Base-by-base conservation (phyloP, 2,888 invertebrate species). In the Pseudanteris insignis region DNA sequence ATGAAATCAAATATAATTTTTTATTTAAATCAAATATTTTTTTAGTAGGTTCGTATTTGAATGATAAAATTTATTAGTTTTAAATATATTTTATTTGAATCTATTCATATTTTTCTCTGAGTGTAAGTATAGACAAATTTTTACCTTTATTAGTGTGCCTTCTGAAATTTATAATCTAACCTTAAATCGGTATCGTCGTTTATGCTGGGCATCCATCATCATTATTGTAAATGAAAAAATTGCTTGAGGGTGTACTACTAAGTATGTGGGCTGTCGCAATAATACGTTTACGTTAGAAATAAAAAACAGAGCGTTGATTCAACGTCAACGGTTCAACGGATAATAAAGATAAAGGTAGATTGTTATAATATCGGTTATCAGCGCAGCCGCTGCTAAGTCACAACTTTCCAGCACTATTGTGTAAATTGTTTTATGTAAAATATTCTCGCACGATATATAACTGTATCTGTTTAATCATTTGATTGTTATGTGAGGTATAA, bases 91-190 rank as follows among this genome's bases (percentile, higher is more conserved):
- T n/a, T n/a, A n/a, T n/a, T n/a, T n/a, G n/a, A n/a, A n/a, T n/a
- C n/a, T n/a, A n/a, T n/a, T n/a, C n/a, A n/a, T n/a, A n/a, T n/a
- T n/a, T n/a, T n/a, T n/a, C n/a, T n/a, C n/a, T n/a, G n/a, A n/a
- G n/a, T n/a, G n/a, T n/a, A n/a, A n/a, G n/a, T n/a, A n/a, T n/a
- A n/a, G n/a, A n/a, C n/a, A n/a, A n/a, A n/a, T n/a, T n/a, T n/a
- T n/a, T n/a, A n/a, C n/a, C n/a, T n/a, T n/a, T 73, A 75, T 76
- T 78, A 79, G 77, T 77, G 79, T 79, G 79, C 79, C 79, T 79
- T 79, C 79, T 78, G 79, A 79, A 78, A 79, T 78, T 78, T 77
- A 77, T 77, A 77, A 75, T 77, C 77, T 77, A 78, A 75, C 70
- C 77, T 75, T 77, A 77, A 71, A 69, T 71, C 70, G 72, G 72